Base-by-base conservation (phyloP, 2,888 invertebrate genomes). In the Penaeus monodon region DNA sequence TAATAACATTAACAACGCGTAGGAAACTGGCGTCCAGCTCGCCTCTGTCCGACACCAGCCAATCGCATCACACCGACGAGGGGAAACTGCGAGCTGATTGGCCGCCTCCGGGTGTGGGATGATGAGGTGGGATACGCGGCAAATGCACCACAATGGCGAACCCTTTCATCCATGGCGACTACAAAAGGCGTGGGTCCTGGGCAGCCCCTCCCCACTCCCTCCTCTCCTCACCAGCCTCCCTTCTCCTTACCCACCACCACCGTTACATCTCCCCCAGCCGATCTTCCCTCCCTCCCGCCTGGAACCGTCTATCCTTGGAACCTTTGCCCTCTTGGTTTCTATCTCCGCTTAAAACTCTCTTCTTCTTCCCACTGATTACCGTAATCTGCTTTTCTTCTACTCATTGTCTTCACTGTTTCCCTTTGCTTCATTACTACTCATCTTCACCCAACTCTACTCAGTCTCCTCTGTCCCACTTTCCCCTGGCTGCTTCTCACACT, bases 141-240 rank as follows among this genome's bases (percentile, higher is more conserved):
- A 84, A 84, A 77, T 84, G 66, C 84, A 66, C 84, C 77, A 84
- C 84, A 77, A 85, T 79, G 79, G 70, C 70, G 27, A 84, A 84
- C 77, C 78, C 84, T 79, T 84, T 84, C 84, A 78, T 84, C 84
- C 83, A 64, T 76, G 65, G 83, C 57, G 76, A 66, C 84, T 84
- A 84, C 77, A 84, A 84, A 77, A 78, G 85, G 78, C 68, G 44
- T 24, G 49, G 79, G 73, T 33, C 64, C 57, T 17, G 57, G 44
- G 65, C 24, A 27, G 29, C 33, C 20, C 27, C 68, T 44, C 49
- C 65, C 77, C 63, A 33, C 63, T 38, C n/a, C 44, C 77, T 49
- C 49, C 73, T 24, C 44, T 38, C 29, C 20, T 68, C 27, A 70
- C 57, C 27, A 29, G 57, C 27, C 81, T 68, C 57, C n/a, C 44